Conservation (phyloP, 1,140 invertebrate species). For the Neoseiulus cucumeris region DNA sequence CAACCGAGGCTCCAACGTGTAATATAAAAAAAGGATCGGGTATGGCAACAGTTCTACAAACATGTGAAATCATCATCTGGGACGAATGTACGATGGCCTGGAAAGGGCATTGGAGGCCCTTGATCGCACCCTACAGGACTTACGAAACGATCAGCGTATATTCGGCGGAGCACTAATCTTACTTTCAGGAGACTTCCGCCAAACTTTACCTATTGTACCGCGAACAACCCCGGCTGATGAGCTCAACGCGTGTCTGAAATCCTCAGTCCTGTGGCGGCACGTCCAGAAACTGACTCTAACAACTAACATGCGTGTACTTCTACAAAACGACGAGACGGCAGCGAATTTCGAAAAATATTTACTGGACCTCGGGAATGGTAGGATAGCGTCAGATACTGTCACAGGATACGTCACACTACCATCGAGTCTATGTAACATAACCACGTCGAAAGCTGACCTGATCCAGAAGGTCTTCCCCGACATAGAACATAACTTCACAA, state of each 20-base stretch:
- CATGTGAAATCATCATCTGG: constrained; percentile 25
- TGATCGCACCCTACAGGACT: constrained; percentile 21
- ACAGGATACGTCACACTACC: constrained; percentile 7
- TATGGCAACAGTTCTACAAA: constrained; percentile 21
- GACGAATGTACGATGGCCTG: constrained; percentile 29
- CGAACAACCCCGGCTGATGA: constrained; percentile 28
- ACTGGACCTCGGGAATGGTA: constrained; percentile 18
- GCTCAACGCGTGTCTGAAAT: constrained; percentile 26
- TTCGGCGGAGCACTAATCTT: constrained; percentile 25
- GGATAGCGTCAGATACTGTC: constrained; percentile 13
- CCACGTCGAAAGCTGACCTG: constrained; percentile 19
- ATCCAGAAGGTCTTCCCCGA: constrained; percentile 20
- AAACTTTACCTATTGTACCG: constrained; percentile 30
- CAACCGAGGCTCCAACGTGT: constrained; percentile 17
- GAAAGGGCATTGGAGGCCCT: constrained; percentile 27
- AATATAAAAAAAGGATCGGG: constrained; percentile 20
- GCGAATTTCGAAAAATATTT: constrained; percentile 16
- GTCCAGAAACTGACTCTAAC: constrained; percentile 16
- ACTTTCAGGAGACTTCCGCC: constrained; percentile 28
- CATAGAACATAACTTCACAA: neutral
- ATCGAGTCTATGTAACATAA: constrained; percentile 12
- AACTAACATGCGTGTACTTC: constrained; percentile 19
- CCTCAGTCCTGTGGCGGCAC: constrained; percentile 22
- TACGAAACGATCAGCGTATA: neutral
- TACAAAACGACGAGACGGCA: constrained; percentile 6